Base-by-base conservation (phyloP, 2,888 invertebrate species). In the Andrena praecox region DNA sequence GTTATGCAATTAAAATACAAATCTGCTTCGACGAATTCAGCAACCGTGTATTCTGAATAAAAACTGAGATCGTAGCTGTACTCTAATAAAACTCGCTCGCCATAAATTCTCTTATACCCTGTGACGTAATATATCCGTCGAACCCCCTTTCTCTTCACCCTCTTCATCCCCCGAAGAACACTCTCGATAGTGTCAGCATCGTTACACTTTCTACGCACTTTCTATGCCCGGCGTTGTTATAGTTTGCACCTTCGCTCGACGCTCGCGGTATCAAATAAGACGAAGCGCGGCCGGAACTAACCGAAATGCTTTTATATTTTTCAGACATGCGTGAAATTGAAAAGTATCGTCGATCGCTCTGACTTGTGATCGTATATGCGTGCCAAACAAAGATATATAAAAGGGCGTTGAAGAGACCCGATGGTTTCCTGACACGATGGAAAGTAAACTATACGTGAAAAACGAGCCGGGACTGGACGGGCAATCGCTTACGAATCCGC, bases 361-460 rank as follows among this genome's bases (percentile, higher is more conserved):
- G 78, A 82, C 80, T 85, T 90, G 82, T 90, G 89, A 90, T 89
- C 74, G 82, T 87, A 73, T 75, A 87, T 81, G 82, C 76, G 89
- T 89, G 89, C 89, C 89, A 89, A 89, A 89, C 79, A 81, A 50
- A 80, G 76, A 80, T 71, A 81, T 84, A 87, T 89, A 87, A 85
- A 79, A 85, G 87, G 84, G 87, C 84, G 79, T 84, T 87, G 84
- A 88, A 86, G 70, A 80, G 89, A 90, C 81, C 89, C 91, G 84
- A 93, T 93, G 93, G 89, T 91, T 93, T 93, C 93, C 90, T 93
- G 93, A 93, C 94, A 94, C 93, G 91, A 95, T 95, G 95, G 95
- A 95, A 89, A 91, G 91, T 89, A 96, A 96, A 95, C 96, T 96
- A 87, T 96, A 96, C 92, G 96, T 96, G 94, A 96, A 96, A 94